phyloP scores from a whole-genome alignment of 2,113 vertebrate species.

The Oreochromis aureus region DNA sequence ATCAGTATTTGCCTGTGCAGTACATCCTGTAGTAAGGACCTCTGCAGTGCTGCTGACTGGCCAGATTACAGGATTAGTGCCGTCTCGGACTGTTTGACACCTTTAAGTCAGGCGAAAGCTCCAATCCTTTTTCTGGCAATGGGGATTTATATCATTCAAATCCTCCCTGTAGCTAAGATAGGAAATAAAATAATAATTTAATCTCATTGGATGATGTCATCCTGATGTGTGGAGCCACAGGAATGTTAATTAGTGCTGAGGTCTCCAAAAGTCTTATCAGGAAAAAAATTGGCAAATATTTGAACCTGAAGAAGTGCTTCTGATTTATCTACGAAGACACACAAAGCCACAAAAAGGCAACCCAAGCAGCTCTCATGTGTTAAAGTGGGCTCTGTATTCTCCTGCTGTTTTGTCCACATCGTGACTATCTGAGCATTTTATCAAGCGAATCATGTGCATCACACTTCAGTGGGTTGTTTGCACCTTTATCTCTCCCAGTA shows the following conservation, averaged over 20 bases:
- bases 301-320: neutral
- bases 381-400: neutral
- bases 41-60: constrained; percentile 33
- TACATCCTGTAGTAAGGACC: neutral
- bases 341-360: neutral
- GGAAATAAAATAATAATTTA: constrained; percentile 7
- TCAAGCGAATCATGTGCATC: constrained; percentile 14
- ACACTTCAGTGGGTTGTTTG: neutral
- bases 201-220: constrained; percentile 10
- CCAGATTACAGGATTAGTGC: constrained; percentile 54
- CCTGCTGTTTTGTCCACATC: neutral
- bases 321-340: constrained; percentile 1
- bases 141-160: constrained; percentile 47
- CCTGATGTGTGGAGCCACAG: neutral
- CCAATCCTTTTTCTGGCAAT: constrained; percentile 20
- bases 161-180: constrained; percentile 17
- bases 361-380: neutral
- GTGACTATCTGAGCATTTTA: neutral
- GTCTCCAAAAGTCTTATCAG: neutral
- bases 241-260: constrained; percentile 26
- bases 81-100: constrained; percentile 34
- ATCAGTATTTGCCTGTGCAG: neutral
- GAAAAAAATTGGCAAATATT: neutral
- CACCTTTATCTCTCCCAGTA: neutral
- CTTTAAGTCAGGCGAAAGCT: constrained; percentile 33